Percentiles rank a stretch among this genome's conserved stretches.
These are phyloP conservation scores for Rhingia rostrata DNA, from an alignment of 2,888 invertebrate genomes.

Conservation along the genomic window DNA sequence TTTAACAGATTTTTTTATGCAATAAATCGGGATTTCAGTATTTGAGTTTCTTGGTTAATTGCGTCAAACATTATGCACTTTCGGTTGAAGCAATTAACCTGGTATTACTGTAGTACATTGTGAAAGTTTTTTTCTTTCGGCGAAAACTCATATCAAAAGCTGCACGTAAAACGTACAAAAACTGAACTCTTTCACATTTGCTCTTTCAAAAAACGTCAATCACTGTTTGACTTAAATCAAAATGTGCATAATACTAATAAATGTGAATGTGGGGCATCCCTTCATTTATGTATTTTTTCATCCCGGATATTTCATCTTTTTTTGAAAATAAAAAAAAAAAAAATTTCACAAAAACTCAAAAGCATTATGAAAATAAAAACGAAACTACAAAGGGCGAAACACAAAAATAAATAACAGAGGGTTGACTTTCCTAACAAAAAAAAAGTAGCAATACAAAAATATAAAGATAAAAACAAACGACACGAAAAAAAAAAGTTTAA, in stretches of 20 bases:
- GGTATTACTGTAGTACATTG: too few species aligned
- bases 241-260: too few species aligned
- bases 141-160: too few species aligned
- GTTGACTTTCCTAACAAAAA: conserved; percentile 20
- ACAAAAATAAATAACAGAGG: conserved; percentile 17
- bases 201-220: neutral
- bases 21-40: too few species aligned
- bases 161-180: neutral
- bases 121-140: too few species aligned
- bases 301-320: neutral
- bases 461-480: conserved; percentile 42
- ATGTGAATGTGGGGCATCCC: too few species aligned
- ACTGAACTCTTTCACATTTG: neutral
- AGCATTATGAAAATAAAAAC: neutral
- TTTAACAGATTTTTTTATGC: too few species aligned
- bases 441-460: conserved; percentile 5
- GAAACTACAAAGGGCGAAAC: neutral
- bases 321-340: neutral
- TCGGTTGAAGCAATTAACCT: too few species aligned
- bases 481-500: conserved; percentile 28
- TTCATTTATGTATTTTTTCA: neutral
- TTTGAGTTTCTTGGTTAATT: too few species aligned
- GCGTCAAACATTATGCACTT: too few species aligned
- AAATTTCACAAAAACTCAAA: neutral
- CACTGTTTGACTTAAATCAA: too few species aligned